phyloP scores from a whole-genome alignment of 2,888 invertebrate species.

The Steromphala cineraria region DNA sequence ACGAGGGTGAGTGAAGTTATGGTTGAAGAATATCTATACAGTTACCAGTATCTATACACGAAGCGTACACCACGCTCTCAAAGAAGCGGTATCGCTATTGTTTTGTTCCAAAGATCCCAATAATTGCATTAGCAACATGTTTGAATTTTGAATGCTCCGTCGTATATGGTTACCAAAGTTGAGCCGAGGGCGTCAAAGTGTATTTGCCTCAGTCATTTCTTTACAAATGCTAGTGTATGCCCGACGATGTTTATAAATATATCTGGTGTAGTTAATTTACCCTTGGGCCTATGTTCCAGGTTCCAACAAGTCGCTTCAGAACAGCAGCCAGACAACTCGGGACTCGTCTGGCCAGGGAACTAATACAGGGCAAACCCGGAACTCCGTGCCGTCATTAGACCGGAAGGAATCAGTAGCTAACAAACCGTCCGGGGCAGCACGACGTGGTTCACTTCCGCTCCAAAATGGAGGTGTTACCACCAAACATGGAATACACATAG shows the following conservation, averaged over 20 bases:
- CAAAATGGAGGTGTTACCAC: neutral
- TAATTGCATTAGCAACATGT: no score
- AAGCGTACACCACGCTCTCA: no score
- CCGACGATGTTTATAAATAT: no score
- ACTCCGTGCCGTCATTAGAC: neutral
- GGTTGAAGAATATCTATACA: neutral
- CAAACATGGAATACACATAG: neutral
- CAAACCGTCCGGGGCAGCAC: neutral
- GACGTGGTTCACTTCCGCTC: neutral
- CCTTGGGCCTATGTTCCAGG: neutral
- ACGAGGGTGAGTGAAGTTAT: neutral
- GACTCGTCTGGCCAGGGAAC: neutral
- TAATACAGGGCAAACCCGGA: neutral
- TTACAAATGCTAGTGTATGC: no score
- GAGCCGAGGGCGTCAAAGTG: no score
- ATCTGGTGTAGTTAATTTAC: neutral
- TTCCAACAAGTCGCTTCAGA: neutral
- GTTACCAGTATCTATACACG: no score
- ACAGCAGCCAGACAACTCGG: neutral
- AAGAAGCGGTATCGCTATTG: no score
- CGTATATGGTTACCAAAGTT: no score
- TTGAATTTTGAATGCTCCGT: no score
- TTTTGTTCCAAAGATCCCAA: no score
- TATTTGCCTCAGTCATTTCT: no score
- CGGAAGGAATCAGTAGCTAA: neutral